Evolutionary conservation across 1,140 invertebrate genomes (phyloP).

Genomic region (Mylabris phalerata): DNA sequence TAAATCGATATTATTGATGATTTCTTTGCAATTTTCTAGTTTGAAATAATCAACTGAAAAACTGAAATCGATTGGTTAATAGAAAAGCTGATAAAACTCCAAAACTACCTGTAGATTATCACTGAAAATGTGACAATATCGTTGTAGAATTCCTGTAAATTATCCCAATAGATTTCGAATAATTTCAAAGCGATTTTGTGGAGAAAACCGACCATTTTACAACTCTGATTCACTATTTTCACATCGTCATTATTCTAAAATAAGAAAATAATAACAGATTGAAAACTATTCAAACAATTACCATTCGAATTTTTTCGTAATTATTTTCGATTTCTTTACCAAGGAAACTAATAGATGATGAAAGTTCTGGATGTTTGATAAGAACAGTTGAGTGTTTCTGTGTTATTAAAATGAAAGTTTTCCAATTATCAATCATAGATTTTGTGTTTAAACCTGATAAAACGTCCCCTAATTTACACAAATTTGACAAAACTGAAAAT

Average conservation of each 20-base stretch:
- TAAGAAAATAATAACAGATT: neutral
- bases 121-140: slow-evolving; percentile 8
- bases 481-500: slow-evolving; percentile 14
- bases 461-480: slow-evolving; percentile 5
- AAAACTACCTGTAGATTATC: slow-evolving; percentile 10
- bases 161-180: slow-evolving; percentile 9
- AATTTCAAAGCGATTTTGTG: slow-evolving; percentile 17
- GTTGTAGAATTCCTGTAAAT: neutral
- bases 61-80: too few species aligned
- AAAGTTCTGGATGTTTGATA: slow-evolving; percentile 1
- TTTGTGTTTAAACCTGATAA: slow-evolving; percentile 14
- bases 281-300: neutral
- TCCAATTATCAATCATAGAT: slow-evolving; percentile 16
- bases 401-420: slow-evolving; percentile 6
- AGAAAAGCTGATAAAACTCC: too few species aligned
- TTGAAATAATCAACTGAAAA: slow-evolving; percentile 2
- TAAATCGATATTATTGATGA: neutral
- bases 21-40: neutral
- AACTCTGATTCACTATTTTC: neutral
- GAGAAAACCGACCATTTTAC: slow-evolving; percentile 13
- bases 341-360: slow-evolving; percentile 1
- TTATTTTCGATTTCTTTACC: slow-evolving; percentile 6
- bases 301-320: neutral
- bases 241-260: neutral
- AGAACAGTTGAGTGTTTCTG: slow-evolving; percentile 3